phyloP scores from a whole-genome alignment of 2,797 vertebrate genomes.

The Hybognathus amarus region DNA sequence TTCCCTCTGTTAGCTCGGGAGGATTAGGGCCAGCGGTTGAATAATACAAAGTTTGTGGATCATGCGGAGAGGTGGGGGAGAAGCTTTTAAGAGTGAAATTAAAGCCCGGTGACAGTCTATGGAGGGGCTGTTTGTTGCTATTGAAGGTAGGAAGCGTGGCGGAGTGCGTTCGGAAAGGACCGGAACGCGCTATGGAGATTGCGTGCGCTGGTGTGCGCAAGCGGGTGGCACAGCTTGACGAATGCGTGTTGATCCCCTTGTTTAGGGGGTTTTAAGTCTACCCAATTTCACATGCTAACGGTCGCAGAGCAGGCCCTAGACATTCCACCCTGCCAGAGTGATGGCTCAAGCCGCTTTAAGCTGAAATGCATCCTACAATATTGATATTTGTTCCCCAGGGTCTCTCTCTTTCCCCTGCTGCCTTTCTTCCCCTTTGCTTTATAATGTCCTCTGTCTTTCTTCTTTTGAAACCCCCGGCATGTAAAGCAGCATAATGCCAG shows the following conservation, averaged over 20 bases:
- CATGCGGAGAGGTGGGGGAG: constrained; percentile 61
- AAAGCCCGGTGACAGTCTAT: constrained; percentile 78
- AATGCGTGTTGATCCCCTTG: constrained; percentile 80
- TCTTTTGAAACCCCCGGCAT: constrained; percentile 61
- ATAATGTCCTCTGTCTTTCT: constrained; percentile 46
- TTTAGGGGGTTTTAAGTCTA: constrained; percentile 76
- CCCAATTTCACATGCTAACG: constrained; percentile 70
- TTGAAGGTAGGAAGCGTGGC: constrained; percentile 67
- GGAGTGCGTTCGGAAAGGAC: constrained; percentile 58
- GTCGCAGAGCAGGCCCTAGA: constrained; percentile 54
- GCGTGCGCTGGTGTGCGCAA: constrained; percentile 57
- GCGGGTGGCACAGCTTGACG: constrained; percentile 74
- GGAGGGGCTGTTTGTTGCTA: constrained; percentile 66
- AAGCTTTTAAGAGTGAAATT: constrained; percentile 66
- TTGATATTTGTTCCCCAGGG: constrained; percentile 60
- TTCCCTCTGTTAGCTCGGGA: constrained; percentile 79
- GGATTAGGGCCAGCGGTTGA: constrained; percentile 75
- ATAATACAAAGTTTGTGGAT: constrained; percentile 70
- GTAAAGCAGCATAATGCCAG: constrained; percentile 62
- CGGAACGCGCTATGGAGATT: constrained; percentile 57
- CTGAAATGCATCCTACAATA: constrained; percentile 61
- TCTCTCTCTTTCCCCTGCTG: constrained; percentile 21
- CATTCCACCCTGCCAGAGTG: constrained; percentile 45
- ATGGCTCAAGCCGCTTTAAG: constrained; percentile 57
- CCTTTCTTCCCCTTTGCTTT: constrained; percentile 35